Base-by-base conservation (phyloP, 2,888 invertebrate species). In the Tuta absoluta region DNA sequence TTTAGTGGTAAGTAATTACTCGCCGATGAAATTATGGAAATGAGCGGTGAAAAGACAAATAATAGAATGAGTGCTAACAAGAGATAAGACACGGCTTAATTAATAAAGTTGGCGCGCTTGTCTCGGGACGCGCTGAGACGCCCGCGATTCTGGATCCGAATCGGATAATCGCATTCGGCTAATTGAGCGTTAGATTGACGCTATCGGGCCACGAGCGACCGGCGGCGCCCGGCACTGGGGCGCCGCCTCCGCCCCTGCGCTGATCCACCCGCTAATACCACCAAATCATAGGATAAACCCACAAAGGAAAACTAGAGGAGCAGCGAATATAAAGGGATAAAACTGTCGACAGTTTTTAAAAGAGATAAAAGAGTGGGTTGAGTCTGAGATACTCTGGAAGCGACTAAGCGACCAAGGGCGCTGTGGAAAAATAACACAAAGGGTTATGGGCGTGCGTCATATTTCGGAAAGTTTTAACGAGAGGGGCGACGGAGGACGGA, bases 61-160 rank as follows among this genome's bases (percentile, higher is more conserved):
- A 91, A 91, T 87, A 90, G 89, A 91, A 91, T 87, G 91, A 91
- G 91, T 91, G 91, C 90, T 91, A 90, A 91, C 91, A 91, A 90
- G 91, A 90, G 91, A 91, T 91, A 91, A 91, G 91, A 91, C 91
- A 89, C 85, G 89, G 88, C 90, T 91, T 91, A 91, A 91, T 91
- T 91, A 91, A 91, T 91, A 91, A 91, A 91, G 91, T 91, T 91
- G 85, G 89, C 85, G 85, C 81, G 83, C 80, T 86, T 85, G 89
- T 87, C 87, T 87, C 81, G 78, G 82, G 82, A 84, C 80, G 83
- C 80, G 80, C 74, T 72, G 78, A 84, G 85, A 81, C 84, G 81
- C 75, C 77, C 81, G 82, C 85, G 84, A 82, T 84, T 84, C 84
- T 84, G 87, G 82, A 88, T 86, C 84, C 84, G 81, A 87, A 89